Conservation (phyloP, 2,797 vertebrate species). For the Sylvilagus floridanus region DNA sequence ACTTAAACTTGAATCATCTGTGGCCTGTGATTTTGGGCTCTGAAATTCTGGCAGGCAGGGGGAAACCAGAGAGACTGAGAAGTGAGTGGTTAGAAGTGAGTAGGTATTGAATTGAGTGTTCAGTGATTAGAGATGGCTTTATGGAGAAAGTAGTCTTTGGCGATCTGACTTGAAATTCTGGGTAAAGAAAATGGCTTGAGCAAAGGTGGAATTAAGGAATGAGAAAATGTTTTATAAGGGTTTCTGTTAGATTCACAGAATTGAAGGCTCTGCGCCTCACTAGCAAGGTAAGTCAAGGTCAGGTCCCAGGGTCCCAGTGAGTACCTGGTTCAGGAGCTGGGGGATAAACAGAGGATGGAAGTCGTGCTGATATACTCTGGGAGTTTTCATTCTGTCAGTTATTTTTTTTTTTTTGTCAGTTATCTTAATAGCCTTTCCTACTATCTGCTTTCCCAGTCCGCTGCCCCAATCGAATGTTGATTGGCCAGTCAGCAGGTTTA, state of each 20-base stretch:
- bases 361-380: neutral
- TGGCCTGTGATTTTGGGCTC: neutral
- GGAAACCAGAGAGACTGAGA: neutral
- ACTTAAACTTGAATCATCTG: neutral
- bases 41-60: neutral
- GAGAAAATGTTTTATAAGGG: neutral
- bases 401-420: too few species aligned
- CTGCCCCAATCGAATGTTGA: neutral
- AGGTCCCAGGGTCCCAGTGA: neutral
- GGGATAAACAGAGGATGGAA: rapidly evolving
- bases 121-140: neutral
- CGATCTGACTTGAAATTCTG: neutral
- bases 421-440: neutral
- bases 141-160: neutral
- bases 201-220: neutral
- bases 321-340: neutral
- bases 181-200: neutral
- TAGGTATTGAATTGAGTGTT: neutral
- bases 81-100: neutral
- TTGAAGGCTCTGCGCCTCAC: neutral
- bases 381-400: neutral
- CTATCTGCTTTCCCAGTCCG: neutral
- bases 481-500: conserved; percentile 56
- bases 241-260: neutral
- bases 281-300: neutral